A percentile compares a stretch with the other conserved stretches of the same genome.
These are phyloP conservation scores for Salpingus planirostris DNA, from an alignment of 2,888 invertebrate genomes.

Conservation along the genomic window DNA sequence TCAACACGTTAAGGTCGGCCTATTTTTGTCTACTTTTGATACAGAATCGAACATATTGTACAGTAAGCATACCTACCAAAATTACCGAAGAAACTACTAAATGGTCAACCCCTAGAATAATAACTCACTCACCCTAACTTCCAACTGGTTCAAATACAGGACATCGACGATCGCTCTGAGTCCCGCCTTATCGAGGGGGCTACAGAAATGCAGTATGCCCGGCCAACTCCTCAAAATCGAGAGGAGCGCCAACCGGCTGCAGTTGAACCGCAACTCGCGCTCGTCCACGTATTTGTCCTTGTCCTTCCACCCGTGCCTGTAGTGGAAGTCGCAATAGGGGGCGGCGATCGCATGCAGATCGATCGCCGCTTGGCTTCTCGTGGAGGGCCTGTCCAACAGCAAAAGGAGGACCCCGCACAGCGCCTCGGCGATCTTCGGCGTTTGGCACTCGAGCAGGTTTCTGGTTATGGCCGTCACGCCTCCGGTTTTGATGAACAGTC, in stretches of 20 bases:
- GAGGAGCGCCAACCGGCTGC: slow-evolving; percentile 74
- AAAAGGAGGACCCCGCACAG: slow-evolving; percentile 79
- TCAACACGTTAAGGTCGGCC: no score
- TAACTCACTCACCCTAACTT: slow-evolving; percentile 68
- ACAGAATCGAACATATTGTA: no score
- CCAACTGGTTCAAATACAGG: slow-evolving; percentile 76
- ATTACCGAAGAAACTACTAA: no score
- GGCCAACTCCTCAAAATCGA: slow-evolving; percentile 88
- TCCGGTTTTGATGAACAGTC: slow-evolving; percentile 68
- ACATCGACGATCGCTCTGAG: slow-evolving; percentile 70
- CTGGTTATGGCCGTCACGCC: slow-evolving; percentile 76
- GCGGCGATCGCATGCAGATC: slow-evolving; percentile 83
- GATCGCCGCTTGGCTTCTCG: slow-evolving; percentile 64
- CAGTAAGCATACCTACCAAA: no score
- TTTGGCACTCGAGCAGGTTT: slow-evolving; percentile 76
- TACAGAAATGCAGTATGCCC: slow-evolving; percentile 80
- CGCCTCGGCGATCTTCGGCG: slow-evolving; percentile 84
- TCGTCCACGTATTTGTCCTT: slow-evolving; percentile 51
- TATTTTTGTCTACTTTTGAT: no score
- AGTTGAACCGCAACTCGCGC: slow-evolving; percentile 73
- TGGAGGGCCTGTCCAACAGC: slow-evolving; percentile 75
- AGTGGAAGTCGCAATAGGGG: slow-evolving; percentile 89
- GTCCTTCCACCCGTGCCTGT: slow-evolving; percentile 61
- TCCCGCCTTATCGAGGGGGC: slow-evolving; percentile 65
- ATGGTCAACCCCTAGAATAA: no score